Base-by-base conservation (phyloP, 2,797 vertebrate genomes). In the Oreochromis grahami region DNA sequence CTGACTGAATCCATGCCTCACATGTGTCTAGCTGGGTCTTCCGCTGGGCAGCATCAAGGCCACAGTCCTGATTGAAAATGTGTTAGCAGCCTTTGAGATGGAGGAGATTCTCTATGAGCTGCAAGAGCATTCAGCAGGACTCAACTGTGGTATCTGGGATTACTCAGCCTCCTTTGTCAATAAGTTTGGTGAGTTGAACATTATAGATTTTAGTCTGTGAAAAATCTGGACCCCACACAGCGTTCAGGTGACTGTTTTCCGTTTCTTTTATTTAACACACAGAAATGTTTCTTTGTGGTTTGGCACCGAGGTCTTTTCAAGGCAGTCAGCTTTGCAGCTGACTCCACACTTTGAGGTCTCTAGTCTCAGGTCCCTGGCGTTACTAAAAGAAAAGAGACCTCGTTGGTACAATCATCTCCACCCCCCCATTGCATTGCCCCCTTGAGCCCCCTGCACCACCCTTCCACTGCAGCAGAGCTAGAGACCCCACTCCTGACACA, bases 121-220 rank as follows among this genome's bases (percentile, higher is more conserved):
- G 53, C 91, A 81, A 50, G 94, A 97, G 1, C 96, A 97, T 83
- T 97, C 97, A 53, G 96, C 97, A 5, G 97, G 97, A 70, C 93
- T 97, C 79, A 97, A 97, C 95, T 97, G 97, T 87, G 97, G 97
- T 32, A 96, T 97, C 90, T 97, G 97, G 97, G 97, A 97, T 88
- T 97, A 97, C 86, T 97, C 97, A 0, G 97, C 97, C 10, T 97
- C 97, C 26, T 96, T 97, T 13, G 93, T 97, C 72, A 97, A 95
- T 84, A 97, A 97, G 70, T 96, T 97, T 77, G 97, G 96, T 97
- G 84, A 95, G 93, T 12, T 5, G 32, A 17, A 48, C 17, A 6
- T 36, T 48, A 15, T 34, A 38, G 65, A 72, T 72, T 72, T 7
- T 5, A 38, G 60, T 63, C 58, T 63, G 32, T 36, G 32, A 63